Evolutionary conservation across 2,113 vertebrate genomes (phyloP).

Genomic region (Dromaius novaehollandiae): DNA sequence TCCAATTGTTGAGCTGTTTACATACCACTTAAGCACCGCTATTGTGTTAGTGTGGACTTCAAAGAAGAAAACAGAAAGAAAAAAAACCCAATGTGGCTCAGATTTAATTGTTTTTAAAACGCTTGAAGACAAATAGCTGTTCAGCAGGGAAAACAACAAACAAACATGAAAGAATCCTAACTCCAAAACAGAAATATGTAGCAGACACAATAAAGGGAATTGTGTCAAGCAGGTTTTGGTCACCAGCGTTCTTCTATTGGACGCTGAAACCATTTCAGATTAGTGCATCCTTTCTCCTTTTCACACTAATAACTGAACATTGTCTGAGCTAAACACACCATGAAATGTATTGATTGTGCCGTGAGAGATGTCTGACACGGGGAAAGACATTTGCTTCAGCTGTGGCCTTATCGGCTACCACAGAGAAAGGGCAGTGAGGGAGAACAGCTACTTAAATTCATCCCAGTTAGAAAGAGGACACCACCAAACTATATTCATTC

Average conservation of each 20-base stretch:
- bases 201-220: neutral
- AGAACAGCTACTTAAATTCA: slow-evolving; percentile 23
- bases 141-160: neutral
- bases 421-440: neutral
- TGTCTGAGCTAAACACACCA: slow-evolving; percentile 39
- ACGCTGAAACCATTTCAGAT: neutral
- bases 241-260: neutral
- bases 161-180: neutral
- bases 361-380: neutral
- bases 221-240: neutral
- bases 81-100: neutral
- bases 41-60: neutral
- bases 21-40: neutral
- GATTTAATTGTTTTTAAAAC: neutral
- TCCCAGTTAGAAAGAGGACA: neutral
- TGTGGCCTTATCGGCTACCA: neutral
- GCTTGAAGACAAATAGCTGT: slow-evolving; percentile 11
- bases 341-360: slow-evolving; percentile 23
- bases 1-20: neutral
- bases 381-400: slow-evolving; percentile 5
- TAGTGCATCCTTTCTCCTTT: neutral
- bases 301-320: slow-evolving; percentile 25
- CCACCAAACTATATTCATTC: neutral
- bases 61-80: neutral
- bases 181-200: neutral